These are phyloP conservation scores for Cololabis saira DNA, from an alignment of 2,113 vertebrate genomes.

Conservation along the genomic window DNA sequence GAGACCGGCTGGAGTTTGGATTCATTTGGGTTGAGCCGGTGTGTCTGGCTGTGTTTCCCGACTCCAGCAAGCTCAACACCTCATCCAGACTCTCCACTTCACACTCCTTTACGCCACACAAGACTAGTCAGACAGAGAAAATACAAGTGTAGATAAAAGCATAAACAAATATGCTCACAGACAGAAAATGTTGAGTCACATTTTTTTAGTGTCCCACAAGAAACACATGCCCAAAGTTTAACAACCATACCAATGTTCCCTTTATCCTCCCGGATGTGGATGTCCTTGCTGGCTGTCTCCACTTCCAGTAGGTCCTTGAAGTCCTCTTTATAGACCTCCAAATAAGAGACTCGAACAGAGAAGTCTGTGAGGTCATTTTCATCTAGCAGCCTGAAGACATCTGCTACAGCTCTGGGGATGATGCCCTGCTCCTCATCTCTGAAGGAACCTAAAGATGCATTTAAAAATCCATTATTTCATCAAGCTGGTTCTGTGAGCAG, in stretches of 20 bases:
- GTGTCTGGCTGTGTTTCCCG: constrained; percentile 94
- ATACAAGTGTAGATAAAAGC: constrained; percentile 14
- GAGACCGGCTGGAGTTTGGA: constrained; percentile 92
- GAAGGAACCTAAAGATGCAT: constrained; percentile 85
- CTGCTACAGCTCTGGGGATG: constrained; percentile 93
- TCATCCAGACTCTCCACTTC: constrained; percentile 96
- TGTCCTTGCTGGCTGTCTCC: constrained; percentile 94
- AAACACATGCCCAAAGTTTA: not conserved
- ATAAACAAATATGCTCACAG: not conserved
- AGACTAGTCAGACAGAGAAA: constrained; percentile 76
- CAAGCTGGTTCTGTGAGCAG: not conserved
- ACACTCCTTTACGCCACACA: constrained; percentile 92
- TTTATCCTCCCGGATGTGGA: constrained; percentile 94
- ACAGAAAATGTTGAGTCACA: not conserved
- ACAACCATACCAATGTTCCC: constrained; percentile 89
- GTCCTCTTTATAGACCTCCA: constrained; percentile 98
- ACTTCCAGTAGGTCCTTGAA: constrained; percentile 94
- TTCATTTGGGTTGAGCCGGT: constrained; percentile 94
- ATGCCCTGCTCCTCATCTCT: constrained; percentile 95
- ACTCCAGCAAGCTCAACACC: constrained; percentile 93
- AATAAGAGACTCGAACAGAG: constrained; percentile 91
- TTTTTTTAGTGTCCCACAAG: not conserved
- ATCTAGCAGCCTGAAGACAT: constrained; percentile 94
- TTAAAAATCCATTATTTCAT: not conserved
- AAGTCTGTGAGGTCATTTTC: constrained; percentile 94